Conservation (phyloP, 2,113 vertebrate genomes). For the Hemiprocne comata region DNA sequence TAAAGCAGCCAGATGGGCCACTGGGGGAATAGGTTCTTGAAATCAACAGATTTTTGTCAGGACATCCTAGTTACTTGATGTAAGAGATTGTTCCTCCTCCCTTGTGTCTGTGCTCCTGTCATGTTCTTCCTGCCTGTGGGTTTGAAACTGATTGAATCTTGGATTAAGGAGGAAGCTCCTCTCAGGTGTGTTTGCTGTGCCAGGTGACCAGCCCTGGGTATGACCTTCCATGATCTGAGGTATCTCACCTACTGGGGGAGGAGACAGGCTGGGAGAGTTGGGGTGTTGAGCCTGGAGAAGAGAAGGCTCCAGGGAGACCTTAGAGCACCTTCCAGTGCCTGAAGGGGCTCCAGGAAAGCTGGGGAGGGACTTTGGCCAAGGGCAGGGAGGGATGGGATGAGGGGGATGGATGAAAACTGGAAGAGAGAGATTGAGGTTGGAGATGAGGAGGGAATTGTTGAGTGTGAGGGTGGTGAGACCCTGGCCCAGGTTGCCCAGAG, state of each 20-base stretch:
- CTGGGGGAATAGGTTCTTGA: neutral
- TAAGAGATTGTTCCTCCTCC: neutral
- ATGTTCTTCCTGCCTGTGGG: fast-evolving
- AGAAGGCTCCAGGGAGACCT: too few species aligned
- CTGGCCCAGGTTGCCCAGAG: too few species aligned
- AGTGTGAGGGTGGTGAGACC: too few species aligned
- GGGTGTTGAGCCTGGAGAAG: too few species aligned
- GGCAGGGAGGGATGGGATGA: too few species aligned
- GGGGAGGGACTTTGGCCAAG: too few species aligned
- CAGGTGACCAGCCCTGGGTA: fast-evolving
- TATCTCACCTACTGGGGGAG: neutral
- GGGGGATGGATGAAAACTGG: too few species aligned
- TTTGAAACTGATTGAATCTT: neutral
- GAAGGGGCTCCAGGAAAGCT: too few species aligned
- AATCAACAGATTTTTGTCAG: neutral
- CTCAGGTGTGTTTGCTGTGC: neutral
- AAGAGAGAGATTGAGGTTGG: too few species aligned
- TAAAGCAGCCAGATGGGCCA: neutral
- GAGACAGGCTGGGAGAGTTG: too few species aligned
- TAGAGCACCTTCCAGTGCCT: too few species aligned
- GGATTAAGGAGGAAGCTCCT: neutral
- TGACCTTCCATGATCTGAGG: neutral
- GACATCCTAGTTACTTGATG: neutral
- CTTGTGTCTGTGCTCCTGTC: neutral
- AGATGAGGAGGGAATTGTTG: too few species aligned